Base-by-base conservation (phyloP, 30 jellyfish, hydroid and myxozoan genomes). In the Euphysa ruthae region DNA sequence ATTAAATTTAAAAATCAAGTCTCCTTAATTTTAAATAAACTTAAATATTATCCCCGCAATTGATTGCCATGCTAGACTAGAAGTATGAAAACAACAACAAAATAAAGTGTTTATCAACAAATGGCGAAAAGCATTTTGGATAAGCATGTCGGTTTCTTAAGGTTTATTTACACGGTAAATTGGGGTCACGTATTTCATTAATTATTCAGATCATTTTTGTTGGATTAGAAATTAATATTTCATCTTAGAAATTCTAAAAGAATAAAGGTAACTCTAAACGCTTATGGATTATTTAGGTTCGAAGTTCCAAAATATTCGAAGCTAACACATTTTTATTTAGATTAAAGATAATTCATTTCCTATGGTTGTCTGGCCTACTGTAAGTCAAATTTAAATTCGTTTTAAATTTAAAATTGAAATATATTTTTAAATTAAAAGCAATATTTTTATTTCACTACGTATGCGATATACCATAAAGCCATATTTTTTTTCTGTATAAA, bases 41-140 rank as follows among this genome's bases (percentile, higher is more conserved):
- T n/a, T n/a, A n/a, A n/a, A n/a, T n/a, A n/a, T n/a, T n/a, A n/a
- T 46, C 60, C 23, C 60, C 60, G 60, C 10, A 46, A 46, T 25
- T 46, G 23, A 2, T 2, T 46, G 1, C 0, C n/a, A 4, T 7
- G 62, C 71, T 30, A 6, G 34, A 26, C 19, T 25, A 43, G 80
- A 49, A 55, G 78, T 34, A 54, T 65, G 71, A 71, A 71, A 58
- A 84, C 90, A 84, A 84, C 95, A 84, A 84, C 95, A 84, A 63
- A 84, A 79, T 70, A 86, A 72, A 76, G 88, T 84, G 95, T 84
- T 84, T 84, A 84, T 77, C 89, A 54, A 79, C 62, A 75, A 68
- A 25, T 42, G 84, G 50, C 90, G 95, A 77, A 32, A 38, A 61
- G 94, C 82, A 56, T 81, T 22, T 61, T 81, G 94, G 94, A 78